Base-by-base conservation (phyloP, 2,797 vertebrate genomes). In the Rhinophrynus dorsalis region DNA sequence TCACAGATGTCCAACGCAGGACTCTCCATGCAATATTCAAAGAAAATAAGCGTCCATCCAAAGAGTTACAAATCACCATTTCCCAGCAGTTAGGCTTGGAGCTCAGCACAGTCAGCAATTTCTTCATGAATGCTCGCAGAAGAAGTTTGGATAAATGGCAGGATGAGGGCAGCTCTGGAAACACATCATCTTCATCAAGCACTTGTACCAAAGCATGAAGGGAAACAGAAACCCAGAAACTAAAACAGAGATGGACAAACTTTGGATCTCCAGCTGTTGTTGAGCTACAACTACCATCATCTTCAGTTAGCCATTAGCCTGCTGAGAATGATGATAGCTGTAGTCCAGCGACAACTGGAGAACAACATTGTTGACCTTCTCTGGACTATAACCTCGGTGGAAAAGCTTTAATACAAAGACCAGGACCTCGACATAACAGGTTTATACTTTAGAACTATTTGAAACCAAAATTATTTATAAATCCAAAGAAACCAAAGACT, bases 401-500 rank as follows among this genome's bases (percentile, higher is more conserved):
- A 98, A 98, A 96, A 98, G 96, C 97, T 98, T 98, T 99, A 98
- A 92, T 87, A 93, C 88, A 90, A 92, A 94, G 86, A 94, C 87
- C 83, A 82, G 86, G 86, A 90, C 86, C 89, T 94, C 91, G 84
- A 92, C 92, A 92, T 89, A 93, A 91, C 89, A 82, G 89, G 90
- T 92, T 90, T 90, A 90, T 91, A 86, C 86, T 90, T 73, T 89
- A 86, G 78, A 87, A 91, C 87, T 89, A 87, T 89, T 92, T 90
- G 84, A 85, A 85, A 86, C 78, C 67, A 79, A 88, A 88, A 82
- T 86, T 96, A 96, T 98, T 98, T 98, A 97, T 98, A 96, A 91
- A 93, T 94, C 93, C 94, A 96, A 96, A 97, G 95, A 94, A 98
- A 98, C 96, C 96, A 98, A 99, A 98, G 96, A 98, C 94, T 92